These are phyloP conservation scores for Allolobophora icterica DNA, from an alignment of 2,888 invertebrate species.

Conservation along the genomic window DNA sequence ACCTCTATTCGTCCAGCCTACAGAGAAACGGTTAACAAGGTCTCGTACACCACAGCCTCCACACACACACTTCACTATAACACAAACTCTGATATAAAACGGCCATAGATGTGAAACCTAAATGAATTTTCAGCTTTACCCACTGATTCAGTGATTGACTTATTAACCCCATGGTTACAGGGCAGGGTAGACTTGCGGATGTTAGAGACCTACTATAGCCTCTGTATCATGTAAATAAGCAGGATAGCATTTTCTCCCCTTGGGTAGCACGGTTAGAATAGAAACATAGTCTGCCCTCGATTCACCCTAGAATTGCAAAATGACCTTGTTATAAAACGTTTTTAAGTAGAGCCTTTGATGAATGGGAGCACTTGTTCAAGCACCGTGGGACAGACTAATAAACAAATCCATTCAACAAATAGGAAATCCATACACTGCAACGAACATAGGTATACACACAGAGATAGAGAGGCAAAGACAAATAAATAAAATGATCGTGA, in stretches of 20 bases:
- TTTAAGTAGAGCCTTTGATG: not conserved
- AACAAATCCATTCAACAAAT: not conserved
- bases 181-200: not conserved
- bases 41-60: too few species aligned
- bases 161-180: not conserved
- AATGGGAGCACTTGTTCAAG: not conserved
- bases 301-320: not conserved
- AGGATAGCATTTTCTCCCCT: not conserved
- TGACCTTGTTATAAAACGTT: not conserved
- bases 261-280: not conserved
- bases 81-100: not conserved
- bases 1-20: slow-evolving; percentile 87
- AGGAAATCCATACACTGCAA: not conserved
- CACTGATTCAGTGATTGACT: too few species aligned
- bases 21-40: not conserved
- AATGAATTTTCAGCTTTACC: too few species aligned
- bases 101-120: too few species aligned
- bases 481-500: not conserved
- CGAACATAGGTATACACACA: not conserved
- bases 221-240: not conserved
- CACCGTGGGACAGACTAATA: not conserved
- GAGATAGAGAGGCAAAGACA: not conserved
- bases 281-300: not conserved
- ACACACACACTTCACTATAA: not conserved
- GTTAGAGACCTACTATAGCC: not conserved